A percentile compares a stretch with the other conserved stretches of the same genome.
phyloP scores from a whole-genome alignment of 2,888 invertebrate species.

The Diarsia brunnea region DNA sequence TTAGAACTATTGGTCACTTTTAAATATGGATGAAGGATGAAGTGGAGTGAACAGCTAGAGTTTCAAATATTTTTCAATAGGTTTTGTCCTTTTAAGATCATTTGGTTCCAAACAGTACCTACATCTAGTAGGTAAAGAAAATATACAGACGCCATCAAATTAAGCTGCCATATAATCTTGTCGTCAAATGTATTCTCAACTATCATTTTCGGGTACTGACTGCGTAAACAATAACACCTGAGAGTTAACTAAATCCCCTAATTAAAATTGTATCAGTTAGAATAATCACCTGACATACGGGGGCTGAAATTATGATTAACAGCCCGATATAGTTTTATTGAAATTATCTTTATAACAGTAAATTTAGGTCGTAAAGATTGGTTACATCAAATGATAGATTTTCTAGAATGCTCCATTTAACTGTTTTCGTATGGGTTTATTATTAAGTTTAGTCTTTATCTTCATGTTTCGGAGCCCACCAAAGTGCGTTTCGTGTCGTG shows the following conservation, averaged over 20 bases:
- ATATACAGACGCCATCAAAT: neutral
- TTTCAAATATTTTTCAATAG: neutral
- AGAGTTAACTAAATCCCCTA: conserved; percentile 3
- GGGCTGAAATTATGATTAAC: conserved; percentile 13
- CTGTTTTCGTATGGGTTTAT: neutral
- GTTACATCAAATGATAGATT: neutral
- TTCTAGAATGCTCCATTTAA: conserved; percentile 31
- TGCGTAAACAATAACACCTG: conserved; percentile 6
- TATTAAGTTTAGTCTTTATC: neutral
- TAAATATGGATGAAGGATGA: neutral
- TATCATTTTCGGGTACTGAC: no score
- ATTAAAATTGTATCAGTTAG: neutral
- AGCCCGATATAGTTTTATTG: conserved; percentile 31
- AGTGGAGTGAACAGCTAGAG: neutral
- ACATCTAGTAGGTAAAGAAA: neutral
- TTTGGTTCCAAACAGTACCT: neutral
- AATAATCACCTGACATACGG: conserved; percentile 5
- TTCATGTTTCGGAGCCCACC: neutral
- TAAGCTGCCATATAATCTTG: no score
- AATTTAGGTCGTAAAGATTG: conserved; percentile 40
- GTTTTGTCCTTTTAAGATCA: neutral
- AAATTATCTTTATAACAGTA: conserved; percentile 28
- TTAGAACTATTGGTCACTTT: neutral
- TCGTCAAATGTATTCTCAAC: no score
- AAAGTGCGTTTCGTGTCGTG: conserved; percentile 2